Percentiles rank a stretch among this genome's conserved stretches.
phyloP scores from a whole-genome alignment of 2,888 invertebrate genomes.

The Tetranychus piercei region DNA sequence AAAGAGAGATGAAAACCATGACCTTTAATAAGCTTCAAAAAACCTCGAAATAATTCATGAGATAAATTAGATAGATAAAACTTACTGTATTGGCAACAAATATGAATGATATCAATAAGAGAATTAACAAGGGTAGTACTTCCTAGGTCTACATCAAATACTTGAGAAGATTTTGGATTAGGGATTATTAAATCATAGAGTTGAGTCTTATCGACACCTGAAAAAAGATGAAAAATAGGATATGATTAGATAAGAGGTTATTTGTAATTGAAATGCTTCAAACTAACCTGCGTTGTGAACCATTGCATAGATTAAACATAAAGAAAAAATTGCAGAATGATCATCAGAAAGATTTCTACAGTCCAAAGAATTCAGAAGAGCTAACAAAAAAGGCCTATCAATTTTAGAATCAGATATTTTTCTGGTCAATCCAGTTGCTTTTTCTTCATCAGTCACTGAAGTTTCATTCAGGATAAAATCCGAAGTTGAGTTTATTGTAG shows the following conservation, averaged over 20 bases:
- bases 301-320: constrained; percentile 79
- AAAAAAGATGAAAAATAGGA: neutral
- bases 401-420: neutral
- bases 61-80: constrained; percentile 13
- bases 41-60: neutral
- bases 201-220: constrained; percentile 9
- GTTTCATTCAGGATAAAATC: constrained; percentile 45
- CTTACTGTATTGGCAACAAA: constrained; percentile 69
- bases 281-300: constrained; percentile 70
- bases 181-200: constrained; percentile 8
- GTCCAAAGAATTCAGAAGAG: constrained; percentile 65
- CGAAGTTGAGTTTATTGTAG: neutral
- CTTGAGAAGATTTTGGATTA: constrained; percentile 42
- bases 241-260: neutral
- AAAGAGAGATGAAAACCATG: neutral
- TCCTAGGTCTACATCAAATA: constrained; percentile 58
- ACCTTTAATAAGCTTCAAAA: neutral
- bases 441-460: constrained; percentile 79
- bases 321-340: constrained; percentile 71
- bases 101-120: constrained; percentile 58
- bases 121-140: constrained; percentile 71
- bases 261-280: neutral
- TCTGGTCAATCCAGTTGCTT: constrained; percentile 32
- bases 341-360: constrained; percentile 65
- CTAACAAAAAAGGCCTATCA: constrained; percentile 62